Evolutionary conservation across 2,797 vertebrate species (phyloP).

Genomic region (Cheirogaleus major): DNA sequence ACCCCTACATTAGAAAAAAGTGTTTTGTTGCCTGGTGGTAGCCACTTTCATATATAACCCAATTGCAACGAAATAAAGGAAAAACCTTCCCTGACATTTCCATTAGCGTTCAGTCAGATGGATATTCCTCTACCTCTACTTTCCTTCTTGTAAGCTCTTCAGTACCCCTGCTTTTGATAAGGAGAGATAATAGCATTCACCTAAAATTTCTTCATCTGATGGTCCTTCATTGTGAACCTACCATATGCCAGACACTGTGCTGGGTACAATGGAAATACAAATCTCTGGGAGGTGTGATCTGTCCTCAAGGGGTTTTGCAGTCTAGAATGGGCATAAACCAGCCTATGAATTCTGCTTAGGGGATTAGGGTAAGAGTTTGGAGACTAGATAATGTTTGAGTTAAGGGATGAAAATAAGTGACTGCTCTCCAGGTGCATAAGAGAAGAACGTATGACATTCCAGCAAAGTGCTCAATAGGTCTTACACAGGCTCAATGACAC

Average conservation of each 20-base stretch:
- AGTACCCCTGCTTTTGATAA: neutral
- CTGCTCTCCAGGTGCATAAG: neutral
- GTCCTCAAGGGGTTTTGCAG: neutral
- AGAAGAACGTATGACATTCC: neutral
- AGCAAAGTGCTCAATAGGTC: neutral
- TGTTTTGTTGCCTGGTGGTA: neutral
- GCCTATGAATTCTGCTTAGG: neutral
- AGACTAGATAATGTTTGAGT: neutral
- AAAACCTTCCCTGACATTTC: neutral
- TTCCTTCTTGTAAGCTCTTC: neutral
- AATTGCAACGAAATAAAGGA: neutral
- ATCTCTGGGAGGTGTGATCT: neutral
- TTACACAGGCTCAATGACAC: neutral
- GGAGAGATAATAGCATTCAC: neutral
- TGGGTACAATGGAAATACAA: neutral
- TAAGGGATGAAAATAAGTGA: neutral
- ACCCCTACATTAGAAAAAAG: neutral
- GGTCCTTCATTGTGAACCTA: neutral
- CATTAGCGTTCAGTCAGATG: neutral
- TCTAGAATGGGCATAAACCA: neutral
- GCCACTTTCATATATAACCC: neutral
- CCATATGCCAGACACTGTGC: neutral
- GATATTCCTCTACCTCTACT: neutral
- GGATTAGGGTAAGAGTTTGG: neutral
- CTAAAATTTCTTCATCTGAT: neutral